These are phyloP conservation scores for Siderastrea radians DNA, from an alignment of 92 coral and sea anemone genomes.

Conservation along the genomic window DNA sequence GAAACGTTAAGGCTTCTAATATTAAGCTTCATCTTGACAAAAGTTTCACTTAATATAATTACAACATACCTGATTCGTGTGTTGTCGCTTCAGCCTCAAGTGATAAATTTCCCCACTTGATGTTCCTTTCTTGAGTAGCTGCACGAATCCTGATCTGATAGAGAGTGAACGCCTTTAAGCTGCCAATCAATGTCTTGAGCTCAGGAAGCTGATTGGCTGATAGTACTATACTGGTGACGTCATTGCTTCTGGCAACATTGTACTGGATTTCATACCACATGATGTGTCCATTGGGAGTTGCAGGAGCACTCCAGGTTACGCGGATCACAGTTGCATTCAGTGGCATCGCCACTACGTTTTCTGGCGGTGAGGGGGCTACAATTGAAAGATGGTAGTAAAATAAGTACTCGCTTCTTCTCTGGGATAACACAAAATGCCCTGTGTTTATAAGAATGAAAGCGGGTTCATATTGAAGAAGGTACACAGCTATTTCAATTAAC, in stretches of 20 bases:
- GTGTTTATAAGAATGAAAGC: too few species aligned
- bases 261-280: conserved; percentile 80
- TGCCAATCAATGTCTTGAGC: conserved; percentile 42
- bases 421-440: too few species aligned
- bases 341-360: conserved; percentile 35
- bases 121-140: conserved; percentile 64
- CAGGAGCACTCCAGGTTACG: conserved; percentile 81
- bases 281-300: conserved; percentile 79
- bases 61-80: conserved; percentile 78
- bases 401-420: too few species aligned
- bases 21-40: not conserved
- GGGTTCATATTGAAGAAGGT: too few species aligned
- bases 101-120: conserved; percentile 91
- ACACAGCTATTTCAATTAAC: too few species aligned
- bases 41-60: not conserved
- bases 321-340: conserved; percentile 78
- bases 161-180: conserved; percentile 71
- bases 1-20: too few species aligned
- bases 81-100: conserved; percentile 63
- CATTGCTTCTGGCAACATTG: conserved; percentile 57
- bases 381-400: not conserved
- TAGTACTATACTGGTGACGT: conserved; percentile 36
- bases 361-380: conserved; percentile 89
- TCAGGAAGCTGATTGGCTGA: conserved; percentile 50
- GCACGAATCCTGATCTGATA: conserved; percentile 85